A percentile compares a stretch with the other conserved stretches of the same genome.
Evolutionary conservation across 2,797 vertebrate genomes (phyloP).

Genomic region (Notolabrus celidotus): DNA sequence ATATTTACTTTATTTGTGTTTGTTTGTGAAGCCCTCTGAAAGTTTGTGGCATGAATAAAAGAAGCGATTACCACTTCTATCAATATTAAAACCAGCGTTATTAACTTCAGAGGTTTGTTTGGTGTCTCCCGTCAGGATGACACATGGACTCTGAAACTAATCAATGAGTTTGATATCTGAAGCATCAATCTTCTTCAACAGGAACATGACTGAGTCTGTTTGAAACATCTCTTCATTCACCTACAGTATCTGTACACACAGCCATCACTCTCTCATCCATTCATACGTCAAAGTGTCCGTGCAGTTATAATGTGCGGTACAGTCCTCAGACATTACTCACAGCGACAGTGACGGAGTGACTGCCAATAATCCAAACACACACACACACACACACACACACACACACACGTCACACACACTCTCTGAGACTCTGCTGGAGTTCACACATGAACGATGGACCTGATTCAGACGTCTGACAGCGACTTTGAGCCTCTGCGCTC

Average conservation of each 20-base stretch:
- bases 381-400: no score
- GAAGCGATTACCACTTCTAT: not conserved
- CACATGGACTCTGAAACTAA: constrained; percentile 10
- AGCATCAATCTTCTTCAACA: constrained; percentile 26
- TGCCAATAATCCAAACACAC: constrained; percentile 55
- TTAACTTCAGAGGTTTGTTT: constrained; percentile 6
- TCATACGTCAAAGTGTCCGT: constrained; percentile 24
- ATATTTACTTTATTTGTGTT: no score
- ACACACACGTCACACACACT: constrained; percentile 63
- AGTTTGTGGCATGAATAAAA: no score
- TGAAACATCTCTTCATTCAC: constrained; percentile 33
- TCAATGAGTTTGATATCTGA: constrained; percentile 2
- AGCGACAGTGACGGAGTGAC: constrained; percentile 70
- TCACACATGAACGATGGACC: constrained; percentile 87
- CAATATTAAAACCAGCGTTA: not conserved
- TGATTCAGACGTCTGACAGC: constrained; percentile 59
- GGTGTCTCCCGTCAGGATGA: constrained; percentile 3
- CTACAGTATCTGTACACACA: constrained; percentile 15
- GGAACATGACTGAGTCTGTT: constrained; percentile 15
- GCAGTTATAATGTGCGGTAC: constrained; percentile 29
- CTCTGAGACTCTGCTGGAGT: constrained; percentile 45
- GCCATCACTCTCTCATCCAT: constrained; percentile 29
- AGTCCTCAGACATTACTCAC: constrained; percentile 49
- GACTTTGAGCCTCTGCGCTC: constrained; percentile 63
- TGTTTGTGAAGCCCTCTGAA: no score